These are phyloP conservation scores for Zhuqinia jingwanae DNA, from an alignment of 2,888 invertebrate species.

Conservation along the genomic window DNA sequence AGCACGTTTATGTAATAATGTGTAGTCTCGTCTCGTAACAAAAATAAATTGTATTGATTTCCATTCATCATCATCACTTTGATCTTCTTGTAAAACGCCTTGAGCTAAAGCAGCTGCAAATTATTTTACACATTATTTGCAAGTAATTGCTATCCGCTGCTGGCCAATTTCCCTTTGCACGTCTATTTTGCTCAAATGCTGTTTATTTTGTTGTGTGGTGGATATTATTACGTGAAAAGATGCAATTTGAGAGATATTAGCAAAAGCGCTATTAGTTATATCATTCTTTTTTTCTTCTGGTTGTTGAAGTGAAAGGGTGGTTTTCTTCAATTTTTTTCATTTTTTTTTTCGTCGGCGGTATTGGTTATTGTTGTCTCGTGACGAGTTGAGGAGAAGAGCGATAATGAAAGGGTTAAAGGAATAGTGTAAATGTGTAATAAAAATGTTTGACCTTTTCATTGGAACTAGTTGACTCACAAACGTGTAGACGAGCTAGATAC, in stretches of 20 bases:
- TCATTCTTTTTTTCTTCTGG: not conserved
- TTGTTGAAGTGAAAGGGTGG: no score
- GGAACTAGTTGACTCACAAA: constrained; percentile 42
- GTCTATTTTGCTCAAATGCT: no score
- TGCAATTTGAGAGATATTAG: constrained; percentile 37
- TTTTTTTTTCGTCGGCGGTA: not conserved
- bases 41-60: no score
- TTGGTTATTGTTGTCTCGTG: constrained; percentile 28
- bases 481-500: not conserved
- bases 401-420: constrained; percentile 54
- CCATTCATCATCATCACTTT: no score
- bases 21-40: no score
- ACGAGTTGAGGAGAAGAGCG: constrained; percentile 19
- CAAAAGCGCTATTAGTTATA: constrained; percentile 21
- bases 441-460: constrained; percentile 58
- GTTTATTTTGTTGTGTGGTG: not conserved
- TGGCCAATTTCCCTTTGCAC: not conserved
- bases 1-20: no score
- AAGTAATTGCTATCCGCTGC: no score
- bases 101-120: no score
- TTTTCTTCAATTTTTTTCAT: no score
- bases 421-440: constrained; percentile 59
- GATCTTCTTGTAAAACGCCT: no score
- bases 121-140: no score
- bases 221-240: constrained; percentile 29